These are phyloP conservation scores for Pantala flavescens DNA, from an alignment of 1,140 invertebrate genomes.

Conservation along the genomic window DNA sequence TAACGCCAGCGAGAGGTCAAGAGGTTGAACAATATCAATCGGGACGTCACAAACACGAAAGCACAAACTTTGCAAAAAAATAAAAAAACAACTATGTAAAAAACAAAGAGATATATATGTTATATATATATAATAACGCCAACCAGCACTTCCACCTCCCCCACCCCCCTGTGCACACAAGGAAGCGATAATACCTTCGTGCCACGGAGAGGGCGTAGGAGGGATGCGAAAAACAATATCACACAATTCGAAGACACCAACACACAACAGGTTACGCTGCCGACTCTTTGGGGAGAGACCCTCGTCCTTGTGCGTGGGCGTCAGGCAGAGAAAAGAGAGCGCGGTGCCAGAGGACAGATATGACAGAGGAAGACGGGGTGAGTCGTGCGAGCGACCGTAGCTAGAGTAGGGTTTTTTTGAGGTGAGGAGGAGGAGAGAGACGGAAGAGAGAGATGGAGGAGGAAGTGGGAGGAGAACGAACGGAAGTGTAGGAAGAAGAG, in stretches of 20 bases:
- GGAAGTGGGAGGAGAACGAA: background rate
- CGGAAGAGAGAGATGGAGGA: background rate
- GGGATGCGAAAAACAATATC: constrained; percentile 1
- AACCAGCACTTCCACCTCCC: background rate
- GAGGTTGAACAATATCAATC: background rate
- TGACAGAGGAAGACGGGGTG: background rate
- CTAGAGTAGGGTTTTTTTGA: background rate
- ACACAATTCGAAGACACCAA: background rate
- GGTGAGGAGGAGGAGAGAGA: background rate
- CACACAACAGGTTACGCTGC: background rate
- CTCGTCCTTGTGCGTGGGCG: background rate
- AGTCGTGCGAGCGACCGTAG: background rate
- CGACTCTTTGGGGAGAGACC: background rate
- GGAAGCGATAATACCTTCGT: background rate
- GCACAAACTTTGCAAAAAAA: background rate
- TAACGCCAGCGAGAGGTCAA: background rate
- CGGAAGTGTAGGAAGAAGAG: constrained; percentile 7
- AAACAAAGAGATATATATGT: constrained; percentile 5
- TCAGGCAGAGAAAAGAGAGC: background rate
- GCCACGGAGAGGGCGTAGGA: background rate
- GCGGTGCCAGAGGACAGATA: background rate
- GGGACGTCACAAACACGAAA: constrained; percentile 2
- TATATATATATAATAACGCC: background rate
- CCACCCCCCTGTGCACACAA: background rate
- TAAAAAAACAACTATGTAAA: background rate